Conservation (phyloP, 2,113 vertebrate genomes). For the Pelvicachromis taeniatus region DNA sequence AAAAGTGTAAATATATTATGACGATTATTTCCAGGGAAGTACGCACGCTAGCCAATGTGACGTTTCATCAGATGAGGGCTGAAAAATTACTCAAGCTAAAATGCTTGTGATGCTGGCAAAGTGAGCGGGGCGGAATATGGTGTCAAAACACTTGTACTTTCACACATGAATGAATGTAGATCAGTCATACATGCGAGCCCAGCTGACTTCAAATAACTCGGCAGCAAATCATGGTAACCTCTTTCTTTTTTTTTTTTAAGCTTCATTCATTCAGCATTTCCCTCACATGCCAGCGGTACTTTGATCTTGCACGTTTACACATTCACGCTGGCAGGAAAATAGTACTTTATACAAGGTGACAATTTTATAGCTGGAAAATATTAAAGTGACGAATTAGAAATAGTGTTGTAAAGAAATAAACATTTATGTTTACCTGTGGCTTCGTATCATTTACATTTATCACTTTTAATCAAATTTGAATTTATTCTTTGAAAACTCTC, state of each 20-base stretch:
- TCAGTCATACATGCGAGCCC: not conserved
- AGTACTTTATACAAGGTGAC: not conserved
- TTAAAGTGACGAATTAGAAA: not conserved
- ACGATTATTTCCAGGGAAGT: slow-evolving; percentile 30
- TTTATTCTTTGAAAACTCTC: not conserved
- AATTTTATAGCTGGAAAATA: not conserved
- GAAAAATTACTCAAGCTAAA: not conserved
- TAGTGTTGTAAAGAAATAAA: not conserved
- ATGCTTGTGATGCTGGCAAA: not conserved
- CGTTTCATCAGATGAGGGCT: slow-evolving; percentile 21
- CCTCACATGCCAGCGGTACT: not conserved
- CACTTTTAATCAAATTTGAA: not conserved
- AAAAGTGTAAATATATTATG: slow-evolving; percentile 41
- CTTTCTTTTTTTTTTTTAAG: not conserved
- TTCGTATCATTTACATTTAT: not conserved
- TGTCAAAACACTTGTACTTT: slow-evolving; percentile 35
- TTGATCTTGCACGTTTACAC: not conserved
- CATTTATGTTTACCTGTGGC: no score
- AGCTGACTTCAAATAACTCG: not conserved
- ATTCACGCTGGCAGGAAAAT: not conserved
- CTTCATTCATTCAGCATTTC: not conserved
- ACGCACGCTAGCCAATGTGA: not conserved
- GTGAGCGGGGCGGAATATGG: not conserved
- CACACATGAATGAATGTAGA: slow-evolving; percentile 2
- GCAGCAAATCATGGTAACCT: not conserved